Evolutionary conservation across 2,797 vertebrate species (phyloP).

Genomic region (Phrynocephalus forsythii): DNA sequence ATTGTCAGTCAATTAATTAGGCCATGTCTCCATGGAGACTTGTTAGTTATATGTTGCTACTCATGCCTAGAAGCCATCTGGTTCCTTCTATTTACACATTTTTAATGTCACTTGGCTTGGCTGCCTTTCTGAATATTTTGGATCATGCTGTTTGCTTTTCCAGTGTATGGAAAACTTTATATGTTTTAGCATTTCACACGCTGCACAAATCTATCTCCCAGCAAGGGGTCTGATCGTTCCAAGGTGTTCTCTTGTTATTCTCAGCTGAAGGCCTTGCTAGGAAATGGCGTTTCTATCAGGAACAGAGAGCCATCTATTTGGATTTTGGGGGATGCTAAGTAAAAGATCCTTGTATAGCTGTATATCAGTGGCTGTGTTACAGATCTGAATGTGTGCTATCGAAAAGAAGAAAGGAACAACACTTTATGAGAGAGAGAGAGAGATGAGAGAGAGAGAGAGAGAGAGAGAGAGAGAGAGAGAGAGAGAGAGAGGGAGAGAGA

Average conservation of each 20-base stretch:
- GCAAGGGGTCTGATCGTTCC: conserved; percentile 48
- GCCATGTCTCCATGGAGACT: conserved; percentile 18
- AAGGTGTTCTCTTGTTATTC: conserved; percentile 50
- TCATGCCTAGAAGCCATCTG: not conserved
- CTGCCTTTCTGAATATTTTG: conserved; percentile 14
- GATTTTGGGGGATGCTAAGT: not conserved
- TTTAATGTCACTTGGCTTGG: not conserved
- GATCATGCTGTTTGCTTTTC: conserved; percentile 37
- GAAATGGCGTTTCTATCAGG: conserved; percentile 30
- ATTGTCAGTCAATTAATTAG: conserved; percentile 20
- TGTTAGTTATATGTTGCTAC: conserved; percentile 4
- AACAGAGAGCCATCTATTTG: conserved; percentile 45
- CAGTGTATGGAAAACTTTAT: conserved; percentile 11
- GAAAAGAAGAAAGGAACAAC: not conserved
- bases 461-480: conserved; percentile 8
- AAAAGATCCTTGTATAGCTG: not conserved
- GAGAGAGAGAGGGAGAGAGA: not conserved
- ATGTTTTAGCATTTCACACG: conserved; percentile 42
- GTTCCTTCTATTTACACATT: conserved; percentile 50
- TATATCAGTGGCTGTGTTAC: conserved; percentile 45
- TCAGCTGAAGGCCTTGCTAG: conserved; percentile 61
- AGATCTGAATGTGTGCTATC: conserved; percentile 36
- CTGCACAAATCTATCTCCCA: conserved; percentile 47
- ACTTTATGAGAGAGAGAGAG: conserved; percentile 27
- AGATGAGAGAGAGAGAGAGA: too few relatives aligned